Evolutionary conservation across 2,888 invertebrate species (phyloP), one percentile per base, ranked within the genome.

Genomic region (Heliothis peltigera): DNA sequence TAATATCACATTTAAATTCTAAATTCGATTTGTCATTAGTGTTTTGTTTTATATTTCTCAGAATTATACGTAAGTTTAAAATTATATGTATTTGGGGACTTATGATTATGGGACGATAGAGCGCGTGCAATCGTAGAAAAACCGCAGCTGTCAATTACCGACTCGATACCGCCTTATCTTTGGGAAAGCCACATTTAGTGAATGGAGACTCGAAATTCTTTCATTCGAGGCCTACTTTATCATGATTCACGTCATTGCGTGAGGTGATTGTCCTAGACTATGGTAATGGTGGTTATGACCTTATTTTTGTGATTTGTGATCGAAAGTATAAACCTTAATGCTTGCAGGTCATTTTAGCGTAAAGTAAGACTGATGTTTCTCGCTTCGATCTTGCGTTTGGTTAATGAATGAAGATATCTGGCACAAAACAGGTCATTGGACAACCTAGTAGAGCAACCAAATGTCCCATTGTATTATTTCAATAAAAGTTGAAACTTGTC

Each of bases 191-290:
- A 28, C 4, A 42, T 43, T 35, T 62, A 44, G 58, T 69, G 22
- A 78, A 56, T 66, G 68, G 66, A 19, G 19, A 48, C 15, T 68
- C 19, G 18, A 44, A 32, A 54, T 51, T 67, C 44, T 73, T 62
- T 63, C 32, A 57, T 73, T 46, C 18, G 44, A 63, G 64, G 54
- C 63, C 65, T 57, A 66, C 65, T 70, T 72, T 64, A 43, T 10
- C n/a, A 64, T 68, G 63, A 68, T 17, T 55, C 70, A 69, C 12
- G 32, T 39, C 39, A 39, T 39, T n/a, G 39, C 39, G 39, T 7
- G 8, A 58, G 32, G 21, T 60, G 64, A 77, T 64, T 59, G 61
- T 69, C 78, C 70, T 77, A 75, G 75, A 75, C 66, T 71, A 63
- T 71, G 65, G 42, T 72, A 77, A 80, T 67, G 55, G 3, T 48